Conservation (phyloP, 2,797 vertebrate species). For the Chloroceryle inda region DNA sequence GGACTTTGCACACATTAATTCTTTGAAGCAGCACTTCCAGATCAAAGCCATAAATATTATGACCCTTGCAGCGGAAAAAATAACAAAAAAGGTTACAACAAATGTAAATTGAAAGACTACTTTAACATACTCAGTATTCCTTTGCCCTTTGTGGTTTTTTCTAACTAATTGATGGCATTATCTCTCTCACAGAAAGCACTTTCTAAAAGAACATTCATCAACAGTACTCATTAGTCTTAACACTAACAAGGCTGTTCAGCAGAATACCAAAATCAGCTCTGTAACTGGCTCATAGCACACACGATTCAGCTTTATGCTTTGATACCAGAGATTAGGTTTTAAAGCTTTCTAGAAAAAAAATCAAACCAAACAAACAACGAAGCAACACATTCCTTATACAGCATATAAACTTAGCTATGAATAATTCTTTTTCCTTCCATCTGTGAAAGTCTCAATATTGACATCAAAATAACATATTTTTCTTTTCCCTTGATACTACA, state of each 20-base stretch:
- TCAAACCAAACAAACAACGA: too few relatives aligned
- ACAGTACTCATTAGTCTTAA: slow-evolving; percentile 77
- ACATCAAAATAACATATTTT: neutral
- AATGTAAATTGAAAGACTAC: slow-evolving; percentile 78
- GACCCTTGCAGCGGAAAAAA: slow-evolving; percentile 83
- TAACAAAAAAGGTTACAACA: slow-evolving; percentile 73
- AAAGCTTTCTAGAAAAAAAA: neutral
- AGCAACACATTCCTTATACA: neutral
- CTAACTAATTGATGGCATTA: slow-evolving; percentile 81
- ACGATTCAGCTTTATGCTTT: slow-evolving; percentile 21
- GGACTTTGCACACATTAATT: slow-evolving; percentile 92
- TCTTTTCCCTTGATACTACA: neutral
- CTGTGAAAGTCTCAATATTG: neutral
- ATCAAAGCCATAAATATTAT: slow-evolving; percentile 98
- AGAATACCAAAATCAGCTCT: slow-evolving; percentile 74
- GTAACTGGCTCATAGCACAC: slow-evolving; percentile 54
- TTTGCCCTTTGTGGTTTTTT: slow-evolving; percentile 76
- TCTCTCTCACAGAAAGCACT: slow-evolving; percentile 71
- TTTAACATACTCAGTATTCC: slow-evolving; percentile 69
- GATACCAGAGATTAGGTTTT: slow-evolving; percentile 29
- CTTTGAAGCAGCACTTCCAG: slow-evolving; percentile 96
- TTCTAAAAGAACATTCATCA: slow-evolving; percentile 76
- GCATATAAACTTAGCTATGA: neutral
- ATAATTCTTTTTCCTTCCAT: slow-evolving; percentile 18
- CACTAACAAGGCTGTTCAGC: slow-evolving; percentile 72